Evolutionary conservation across 2,888 invertebrate genomes (phyloP).

Genomic region (Epinotia demarniana): DNA sequence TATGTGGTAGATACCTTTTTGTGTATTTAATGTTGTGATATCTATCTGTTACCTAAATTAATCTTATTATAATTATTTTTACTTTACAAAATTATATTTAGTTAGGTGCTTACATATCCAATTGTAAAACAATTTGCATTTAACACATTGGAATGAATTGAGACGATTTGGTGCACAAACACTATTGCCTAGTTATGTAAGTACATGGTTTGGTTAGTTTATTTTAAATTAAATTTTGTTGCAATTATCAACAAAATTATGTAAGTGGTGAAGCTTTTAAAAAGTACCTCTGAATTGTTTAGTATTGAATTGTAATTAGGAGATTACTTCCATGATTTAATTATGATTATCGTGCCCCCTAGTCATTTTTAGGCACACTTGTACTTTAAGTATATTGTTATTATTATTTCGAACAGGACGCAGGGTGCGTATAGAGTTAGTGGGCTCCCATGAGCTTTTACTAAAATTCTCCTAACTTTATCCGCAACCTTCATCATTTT

Average conservation of each 20-base stretch:
- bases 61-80: constrained; percentile 50
- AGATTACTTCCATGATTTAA: constrained; percentile 52
- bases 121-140: constrained; percentile 71
- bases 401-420: constrained; percentile 7
- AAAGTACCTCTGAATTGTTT: constrained; percentile 45
- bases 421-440: not conserved
- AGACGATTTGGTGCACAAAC: constrained; percentile 61
- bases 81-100: constrained; percentile 48
- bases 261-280: constrained; percentile 44
- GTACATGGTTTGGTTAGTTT: constrained; percentile 47
- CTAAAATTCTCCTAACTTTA: not conserved
- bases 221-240: constrained; percentile 61
- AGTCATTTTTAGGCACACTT: constrained; percentile 44
- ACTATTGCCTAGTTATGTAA: constrained; percentile 51
- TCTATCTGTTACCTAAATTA: constrained; percentile 50
- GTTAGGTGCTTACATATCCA: constrained; percentile 58
- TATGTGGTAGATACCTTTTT: constrained; percentile 50
- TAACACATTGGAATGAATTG: constrained; percentile 48
- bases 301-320: constrained; percentile 46
- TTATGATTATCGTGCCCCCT: constrained; percentile 43
- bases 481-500: constrained; percentile 1
- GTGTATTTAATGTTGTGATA: constrained; percentile 65
- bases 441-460: not conserved
- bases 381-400: constrained; percentile 26
- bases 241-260: constrained; percentile 62